These are phyloP conservation scores for Cephalotes varians DNA, from an alignment of 2,888 invertebrate genomes.

Conservation along the genomic window DNA sequence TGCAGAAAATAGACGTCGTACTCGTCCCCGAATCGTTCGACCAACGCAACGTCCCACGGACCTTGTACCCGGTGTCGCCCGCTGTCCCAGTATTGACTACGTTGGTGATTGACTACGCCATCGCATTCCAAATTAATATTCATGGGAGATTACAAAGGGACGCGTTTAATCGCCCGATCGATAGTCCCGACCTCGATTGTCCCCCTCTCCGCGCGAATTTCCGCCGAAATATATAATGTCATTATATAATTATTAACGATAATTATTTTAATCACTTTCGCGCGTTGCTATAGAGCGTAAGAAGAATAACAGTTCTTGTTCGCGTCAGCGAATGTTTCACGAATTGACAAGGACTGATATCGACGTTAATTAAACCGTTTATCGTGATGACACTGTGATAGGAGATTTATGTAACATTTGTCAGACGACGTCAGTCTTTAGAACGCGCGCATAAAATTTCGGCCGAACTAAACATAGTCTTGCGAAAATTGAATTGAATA, in stretches of 20 bases:
- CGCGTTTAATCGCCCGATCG: conserved; percentile 14
- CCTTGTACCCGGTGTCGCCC: background rate
- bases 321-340: background rate
- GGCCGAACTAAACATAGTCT: background rate
- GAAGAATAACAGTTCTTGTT: conserved; percentile 4
- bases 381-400: background rate
- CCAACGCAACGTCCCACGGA: background rate
- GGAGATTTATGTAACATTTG: conserved; percentile 7
- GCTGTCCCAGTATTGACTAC: background rate
- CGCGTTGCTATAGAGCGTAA: background rate
- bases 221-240: background rate
- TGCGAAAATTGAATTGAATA: background rate
- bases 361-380: conserved; percentile 1
- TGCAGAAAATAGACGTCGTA: conserved; percentile 57
- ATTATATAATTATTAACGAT: background rate
- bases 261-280: conserved; percentile 15
- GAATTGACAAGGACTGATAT: background rate
- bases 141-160: conserved; percentile 11
- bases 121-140: conserved; percentile 31
- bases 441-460: background rate
- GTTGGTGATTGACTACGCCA: conserved; percentile 1
- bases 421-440: background rate
- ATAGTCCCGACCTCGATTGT: conserved; percentile 2
- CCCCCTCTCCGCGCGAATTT: background rate
- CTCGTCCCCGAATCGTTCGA: background rate